Evolutionary conservation across 2,888 invertebrate species (phyloP), one percentile per base, ranked within the genome.

Genomic region (Dynastes hyllus): DNA sequence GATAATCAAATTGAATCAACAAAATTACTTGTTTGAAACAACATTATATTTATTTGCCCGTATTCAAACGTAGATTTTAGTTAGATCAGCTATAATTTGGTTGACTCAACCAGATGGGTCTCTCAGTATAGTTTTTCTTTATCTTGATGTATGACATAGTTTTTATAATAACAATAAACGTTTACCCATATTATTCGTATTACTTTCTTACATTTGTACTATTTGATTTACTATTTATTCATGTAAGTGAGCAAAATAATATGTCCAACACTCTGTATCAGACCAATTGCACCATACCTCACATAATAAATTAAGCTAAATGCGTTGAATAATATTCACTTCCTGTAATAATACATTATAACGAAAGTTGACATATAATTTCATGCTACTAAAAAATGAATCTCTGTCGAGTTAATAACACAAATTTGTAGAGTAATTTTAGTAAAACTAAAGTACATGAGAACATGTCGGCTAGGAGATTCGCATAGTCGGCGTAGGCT

Each of bases 401-500:
- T 55, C 32, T 37, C 51, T 29, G 73, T 61, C 58, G 37, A 73
- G 37, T 77, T 79, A 79, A 79, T 79, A 78, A 79, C 79, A 79
- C 77, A 61, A 73, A 79, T 79, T 79, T 79, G 77, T 79, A 55
- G 66, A 22, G 77, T 77, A 79, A 79, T 79, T 79, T 79, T 65
- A 67, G 77, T 77, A 79, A 79, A 86, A 86, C 86, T 86, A 85
- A 86, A 85, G 84, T 85, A 87, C 88, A 88, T 88, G 88, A 87
- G 88, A 88, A 88, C 86, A 86, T 86, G 86, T 86, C 84, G 85
- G 85, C 84, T 85, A 86, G 83, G 84, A 84, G 87, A 88, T 88
- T 88, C 88, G 88, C 88, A 88, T 88, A 87, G 87, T 81, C 85
- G 86, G 87, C 86, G 87, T 87, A 87, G 88, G 87, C 84, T 84